These are phyloP conservation scores for Amphipoea oculea DNA, from an alignment of 2,888 invertebrate genomes.

Conservation along the genomic window DNA sequence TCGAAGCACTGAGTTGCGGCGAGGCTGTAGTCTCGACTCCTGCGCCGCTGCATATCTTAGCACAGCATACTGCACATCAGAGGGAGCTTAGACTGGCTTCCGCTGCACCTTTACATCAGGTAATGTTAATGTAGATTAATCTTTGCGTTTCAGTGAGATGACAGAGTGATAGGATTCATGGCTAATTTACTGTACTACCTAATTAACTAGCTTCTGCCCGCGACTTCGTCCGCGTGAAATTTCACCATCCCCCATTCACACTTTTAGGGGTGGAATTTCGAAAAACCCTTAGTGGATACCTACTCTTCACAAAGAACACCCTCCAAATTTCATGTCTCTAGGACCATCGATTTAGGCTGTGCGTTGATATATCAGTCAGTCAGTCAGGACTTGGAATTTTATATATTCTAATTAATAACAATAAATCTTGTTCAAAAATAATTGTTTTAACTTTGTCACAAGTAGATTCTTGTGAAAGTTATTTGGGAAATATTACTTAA, in stretches of 20 bases:
- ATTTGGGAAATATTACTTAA: not conserved
- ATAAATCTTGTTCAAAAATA: not conserved
- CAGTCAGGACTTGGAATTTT: no score
- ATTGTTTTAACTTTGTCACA: not conserved
- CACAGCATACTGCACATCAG: conserved; percentile 92
- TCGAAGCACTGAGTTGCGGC: conserved; percentile 91
- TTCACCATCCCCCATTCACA: no score
- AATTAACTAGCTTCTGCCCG: no score
- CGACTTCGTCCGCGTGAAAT: no score
- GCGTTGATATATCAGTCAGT: no score
- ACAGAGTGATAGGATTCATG: not conserved
- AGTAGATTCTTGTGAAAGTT: not conserved
- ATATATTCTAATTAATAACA: not conserved
- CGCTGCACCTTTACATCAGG: conserved; percentile 94
- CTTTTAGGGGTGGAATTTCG: no score
- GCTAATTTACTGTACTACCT: not conserved
- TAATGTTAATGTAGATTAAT: conserved; percentile 61
- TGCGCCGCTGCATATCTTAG: conserved; percentile 92
- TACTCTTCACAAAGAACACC: no score
- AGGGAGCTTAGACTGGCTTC: conserved; percentile 93
- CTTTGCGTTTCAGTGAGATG: not conserved
- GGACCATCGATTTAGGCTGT: no score
- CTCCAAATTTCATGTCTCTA: no score
- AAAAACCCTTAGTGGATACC: no score
- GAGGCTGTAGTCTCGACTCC: conserved; percentile 63